Conservation (phyloP, 2,888 invertebrate genomes). For the Meandrusa payeni region DNA sequence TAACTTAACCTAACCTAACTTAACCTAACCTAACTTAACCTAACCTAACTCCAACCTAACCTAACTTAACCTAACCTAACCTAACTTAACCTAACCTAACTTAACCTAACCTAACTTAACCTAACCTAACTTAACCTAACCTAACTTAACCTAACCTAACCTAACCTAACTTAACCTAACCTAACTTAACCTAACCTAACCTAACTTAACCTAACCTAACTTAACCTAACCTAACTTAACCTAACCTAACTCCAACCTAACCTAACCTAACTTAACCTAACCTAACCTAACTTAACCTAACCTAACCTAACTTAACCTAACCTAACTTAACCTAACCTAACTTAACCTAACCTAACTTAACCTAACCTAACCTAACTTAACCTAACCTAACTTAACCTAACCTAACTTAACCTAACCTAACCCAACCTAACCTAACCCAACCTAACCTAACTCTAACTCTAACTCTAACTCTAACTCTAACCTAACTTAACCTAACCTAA, state of each 20-base stretch:
- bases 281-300: constrained; percentile 27
- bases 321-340: constrained; percentile 26
- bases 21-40: constrained; percentile 26
- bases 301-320: constrained; percentile 27
- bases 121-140: constrained; percentile 27
- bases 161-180: constrained; percentile 26
- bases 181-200: constrained; percentile 26
- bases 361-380: constrained; percentile 24
- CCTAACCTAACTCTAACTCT: too few relatives aligned
- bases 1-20: constrained; percentile 27
- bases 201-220: constrained; percentile 28
- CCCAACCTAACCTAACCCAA: too few relatives aligned
- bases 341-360: constrained; percentile 24
- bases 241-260: too few relatives aligned
- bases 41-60: too few relatives aligned
- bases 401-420: constrained; percentile 6
- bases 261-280: constrained; percentile 26
- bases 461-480: too few relatives aligned
- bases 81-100: constrained; percentile 27
- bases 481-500: constrained; percentile 16
- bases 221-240: constrained; percentile 26
- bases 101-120: constrained; percentile 27
- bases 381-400: constrained; percentile 9
- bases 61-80: constrained; percentile 25
- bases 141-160: constrained; percentile 27